These are phyloP conservation scores for Apoderus coryli DNA, from an alignment of 2,888 invertebrate species.

Conservation along the genomic window DNA sequence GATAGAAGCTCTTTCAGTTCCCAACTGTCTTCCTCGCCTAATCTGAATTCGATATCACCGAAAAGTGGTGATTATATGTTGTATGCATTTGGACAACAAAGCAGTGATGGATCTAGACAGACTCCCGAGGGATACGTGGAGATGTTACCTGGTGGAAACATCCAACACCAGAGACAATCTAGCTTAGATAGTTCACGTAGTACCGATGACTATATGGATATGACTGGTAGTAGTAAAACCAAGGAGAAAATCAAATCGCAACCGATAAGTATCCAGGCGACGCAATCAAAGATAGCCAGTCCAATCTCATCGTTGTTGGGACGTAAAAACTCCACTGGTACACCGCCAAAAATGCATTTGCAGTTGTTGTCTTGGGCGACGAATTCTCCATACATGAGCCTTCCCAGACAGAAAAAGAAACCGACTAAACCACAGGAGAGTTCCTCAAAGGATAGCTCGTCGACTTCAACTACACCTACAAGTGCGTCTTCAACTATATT, in stretches of 20 bases:
- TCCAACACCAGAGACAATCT: constrained; percentile 22
- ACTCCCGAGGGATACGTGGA: constrained; percentile 49
- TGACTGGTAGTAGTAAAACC: constrained; percentile 26
- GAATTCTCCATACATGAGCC: constrained; percentile 35
- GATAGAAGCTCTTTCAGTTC: constrained; percentile 14
- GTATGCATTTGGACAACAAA: constrained; percentile 7
- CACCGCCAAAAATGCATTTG: constrained; percentile 35
- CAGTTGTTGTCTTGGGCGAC: constrained; percentile 34
- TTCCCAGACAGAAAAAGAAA: constrained; percentile 30
- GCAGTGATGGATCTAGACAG: constrained; percentile 20
- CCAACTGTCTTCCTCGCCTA: constrained; percentile 17
- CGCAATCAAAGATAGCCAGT: constrained; percentile 15
- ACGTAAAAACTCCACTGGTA: constrained; percentile 30
- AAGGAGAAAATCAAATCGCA: constrained; percentile 39
- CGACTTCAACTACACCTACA: constrained; percentile 35
- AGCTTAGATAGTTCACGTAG: constrained; percentile 25
- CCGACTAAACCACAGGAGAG: constrained; percentile 15
- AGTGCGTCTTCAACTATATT: constrained; percentile 48
- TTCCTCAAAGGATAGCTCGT: constrained; percentile 8
- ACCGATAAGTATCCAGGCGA: constrained; percentile 45
- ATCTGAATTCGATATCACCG: constrained; percentile 13
- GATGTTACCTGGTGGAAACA: constrained; percentile 38
- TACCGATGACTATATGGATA: constrained; percentile 39
- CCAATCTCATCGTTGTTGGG: constrained; percentile 20
- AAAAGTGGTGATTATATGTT: constrained; percentile 9